Conservation (phyloP, 2,797 vertebrate species). For the Enteromius treurensis region DNA sequence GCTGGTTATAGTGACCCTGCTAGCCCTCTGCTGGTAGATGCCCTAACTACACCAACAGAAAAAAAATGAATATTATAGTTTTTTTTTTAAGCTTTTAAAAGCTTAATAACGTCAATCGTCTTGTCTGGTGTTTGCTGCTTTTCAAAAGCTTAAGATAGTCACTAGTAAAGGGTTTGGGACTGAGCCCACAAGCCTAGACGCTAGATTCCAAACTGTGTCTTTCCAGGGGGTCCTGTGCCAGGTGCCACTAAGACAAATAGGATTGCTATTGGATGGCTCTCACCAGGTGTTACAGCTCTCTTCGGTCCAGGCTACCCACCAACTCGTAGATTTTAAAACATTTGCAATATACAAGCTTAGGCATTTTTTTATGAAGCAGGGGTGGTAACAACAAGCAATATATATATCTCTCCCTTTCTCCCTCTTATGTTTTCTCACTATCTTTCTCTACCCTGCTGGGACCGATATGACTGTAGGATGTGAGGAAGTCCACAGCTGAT, state of each 20-base stretch:
- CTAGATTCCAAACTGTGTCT: neutral
- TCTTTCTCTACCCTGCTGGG: slow-evolving; percentile 56
- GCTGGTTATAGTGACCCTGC: neutral
- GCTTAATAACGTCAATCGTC: neutral
- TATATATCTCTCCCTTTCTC: neutral
- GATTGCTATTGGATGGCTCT: neutral
- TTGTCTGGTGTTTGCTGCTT: neutral
- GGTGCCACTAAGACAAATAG: neutral
- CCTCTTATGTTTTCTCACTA: slow-evolving; percentile 57
- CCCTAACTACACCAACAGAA: neutral
- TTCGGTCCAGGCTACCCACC: neutral
- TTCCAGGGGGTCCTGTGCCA: neutral
- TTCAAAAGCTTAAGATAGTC: neutral
- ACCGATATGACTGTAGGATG: slow-evolving; percentile 62
- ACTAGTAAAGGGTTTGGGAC: neutral
- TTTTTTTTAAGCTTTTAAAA: neutral
- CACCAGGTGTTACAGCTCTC: neutral
- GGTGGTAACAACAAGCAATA: neutral
- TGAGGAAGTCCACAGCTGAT: slow-evolving; percentile 71
- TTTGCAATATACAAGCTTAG: neutral
- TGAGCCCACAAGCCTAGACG: neutral
- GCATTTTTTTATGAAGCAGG: neutral
- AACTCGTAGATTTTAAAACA: slow-evolving; percentile 1
- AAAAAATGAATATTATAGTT: neutral
- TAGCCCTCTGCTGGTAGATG: slow-evolving; percentile 7